Conservation (phyloP, 2,113 vertebrate species). For the Sinocyclocheilus anshuiensis region DNA sequence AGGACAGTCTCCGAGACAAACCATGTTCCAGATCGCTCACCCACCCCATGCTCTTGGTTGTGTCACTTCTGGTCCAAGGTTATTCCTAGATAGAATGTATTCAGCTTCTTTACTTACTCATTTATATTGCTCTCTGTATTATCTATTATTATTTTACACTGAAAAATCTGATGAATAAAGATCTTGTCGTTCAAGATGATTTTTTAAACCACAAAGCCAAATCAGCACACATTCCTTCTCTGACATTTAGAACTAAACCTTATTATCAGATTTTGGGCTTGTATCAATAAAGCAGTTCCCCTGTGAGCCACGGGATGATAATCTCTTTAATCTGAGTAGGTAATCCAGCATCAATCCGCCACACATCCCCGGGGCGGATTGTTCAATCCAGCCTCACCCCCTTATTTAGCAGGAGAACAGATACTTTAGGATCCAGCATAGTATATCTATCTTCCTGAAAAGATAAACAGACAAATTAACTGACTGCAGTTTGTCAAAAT, state of each 20-base stretch:
- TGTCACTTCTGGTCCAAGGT: neutral
- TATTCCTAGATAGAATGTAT: neutral
- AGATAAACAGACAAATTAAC: neutral
- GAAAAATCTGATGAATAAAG: neutral
- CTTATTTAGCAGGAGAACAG: neutral
- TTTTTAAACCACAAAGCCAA: constrained; percentile 1
- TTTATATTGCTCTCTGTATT: neutral
- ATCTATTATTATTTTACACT: neutral
- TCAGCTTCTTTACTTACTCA: neutral
- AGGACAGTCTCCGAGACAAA: constrained; percentile 8
- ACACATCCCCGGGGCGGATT: constrained; percentile 10
- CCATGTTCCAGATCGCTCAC: neutral
- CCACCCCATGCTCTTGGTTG: neutral
- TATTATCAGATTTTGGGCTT: constrained; percentile 30
- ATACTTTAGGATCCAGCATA: constrained; percentile 7
- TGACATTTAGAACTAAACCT: constrained; percentile 35
- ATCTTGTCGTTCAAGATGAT: neutral
- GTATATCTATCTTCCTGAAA: neutral
- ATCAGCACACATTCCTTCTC: constrained; percentile 8
- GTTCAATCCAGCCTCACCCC: constrained; percentile 4
- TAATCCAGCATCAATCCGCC: constrained; percentile 23
- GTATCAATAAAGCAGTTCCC: constrained; percentile 33
- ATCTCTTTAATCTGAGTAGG: constrained; percentile 39
- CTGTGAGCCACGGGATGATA: constrained; percentile 27
- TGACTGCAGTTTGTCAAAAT: neutral